Base-by-base conservation (phyloP, 1,140 invertebrate genomes). In the Caenorhabditis tropicalis region DNA sequence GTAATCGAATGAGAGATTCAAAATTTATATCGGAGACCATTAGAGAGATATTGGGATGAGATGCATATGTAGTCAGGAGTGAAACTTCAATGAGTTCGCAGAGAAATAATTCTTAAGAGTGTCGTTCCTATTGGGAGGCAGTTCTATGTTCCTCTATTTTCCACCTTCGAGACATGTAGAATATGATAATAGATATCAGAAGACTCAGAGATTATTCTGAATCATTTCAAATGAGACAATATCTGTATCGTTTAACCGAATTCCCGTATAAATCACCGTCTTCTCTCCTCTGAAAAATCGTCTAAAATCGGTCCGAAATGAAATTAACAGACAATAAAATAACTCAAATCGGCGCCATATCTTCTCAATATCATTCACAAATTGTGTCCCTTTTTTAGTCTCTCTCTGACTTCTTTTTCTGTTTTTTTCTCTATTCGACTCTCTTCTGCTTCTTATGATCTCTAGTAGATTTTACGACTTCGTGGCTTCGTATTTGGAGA, bases 341-440 rank as follows among this genome's bases (percentile, higher is more conserved):
- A 74, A 74, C 65, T 74, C 65, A 74, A 36, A 12, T 43, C 43
- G 65, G 65, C 65, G 65, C 65, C 65, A n/a, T n/a, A n/a, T n/a
- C n/a, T n/a, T n/a, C n/a, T n/a, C n/a, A n/a, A n/a, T n/a, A n/a
- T 7, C 36, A 10, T 0, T 24, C 65, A 27, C 10, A 5, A 12
- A 58, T 58, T 58, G 5, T 27, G 24, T 29, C 19, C 36, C 19
- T 31, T 74, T 74, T 31, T 27, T 5, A 46, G 19, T 51, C 60
- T 19, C 60, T 10, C 16, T 1, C 12, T 36, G 4, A 36, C 24
- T n/a, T 5, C 4, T n/a, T 39, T 36, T 70, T 29, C 56, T 58
- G 6, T 29, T 1, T n/a, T 9, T 29, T 27, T 9, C 24, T 58
- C 24, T 58, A 9, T 27, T 1, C 1, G 6, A 1, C 56, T 58